Percentiles rank a stretch among this genome's conserved stretches.
Evolutionary conservation across 1,140 invertebrate species (phyloP).

Genomic region (Pomacea maculata): DNA sequence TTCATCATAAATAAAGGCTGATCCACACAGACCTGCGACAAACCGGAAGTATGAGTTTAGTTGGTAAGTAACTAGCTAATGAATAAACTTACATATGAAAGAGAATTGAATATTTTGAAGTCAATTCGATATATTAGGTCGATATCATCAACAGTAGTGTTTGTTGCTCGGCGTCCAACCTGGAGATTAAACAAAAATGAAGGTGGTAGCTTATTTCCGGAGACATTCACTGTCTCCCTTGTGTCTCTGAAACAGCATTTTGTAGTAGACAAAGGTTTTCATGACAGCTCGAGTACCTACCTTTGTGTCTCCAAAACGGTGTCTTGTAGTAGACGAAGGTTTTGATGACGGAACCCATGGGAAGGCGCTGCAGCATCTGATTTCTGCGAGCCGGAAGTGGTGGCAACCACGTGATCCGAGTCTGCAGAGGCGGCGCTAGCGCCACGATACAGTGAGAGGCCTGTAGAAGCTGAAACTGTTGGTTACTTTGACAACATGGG

Average conservation of each 20-base stretch:
- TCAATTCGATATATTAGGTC: background rate
- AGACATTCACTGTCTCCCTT: too few species aligned
- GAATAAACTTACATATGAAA: background rate
- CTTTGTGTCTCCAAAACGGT: slow-evolving; percentile 62
- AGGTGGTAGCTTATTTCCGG: too few species aligned
- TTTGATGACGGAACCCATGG: slow-evolving; percentile 65
- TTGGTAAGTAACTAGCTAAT: background rate
- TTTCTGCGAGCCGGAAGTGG: slow-evolving; percentile 52
- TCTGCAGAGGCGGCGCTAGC: slow-evolving; percentile 57
- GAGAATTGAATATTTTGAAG: background rate
- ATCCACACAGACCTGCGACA: slow-evolving; percentile 43
- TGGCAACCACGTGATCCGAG: slow-evolving; percentile 63
- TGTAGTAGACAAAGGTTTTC: too few species aligned
- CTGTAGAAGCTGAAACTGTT: slow-evolving; percentile 26
- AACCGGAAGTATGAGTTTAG: background rate
- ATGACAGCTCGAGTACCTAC: slow-evolving; percentile 23
- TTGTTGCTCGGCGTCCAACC: too few species aligned
- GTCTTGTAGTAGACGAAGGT: slow-evolving; percentile 61
- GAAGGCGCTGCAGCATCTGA: slow-evolving; percentile 62
- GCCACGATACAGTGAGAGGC: slow-evolving; percentile 60
- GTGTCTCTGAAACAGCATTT: too few species aligned
- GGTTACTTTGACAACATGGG: background rate
- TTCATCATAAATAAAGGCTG: slow-evolving; percentile 39
- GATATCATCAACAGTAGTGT: background rate
- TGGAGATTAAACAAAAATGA: too few species aligned